Evolutionary conservation across 2,797 vertebrate species (phyloP).

Genomic region (Dermochelys coriacea): DNA sequence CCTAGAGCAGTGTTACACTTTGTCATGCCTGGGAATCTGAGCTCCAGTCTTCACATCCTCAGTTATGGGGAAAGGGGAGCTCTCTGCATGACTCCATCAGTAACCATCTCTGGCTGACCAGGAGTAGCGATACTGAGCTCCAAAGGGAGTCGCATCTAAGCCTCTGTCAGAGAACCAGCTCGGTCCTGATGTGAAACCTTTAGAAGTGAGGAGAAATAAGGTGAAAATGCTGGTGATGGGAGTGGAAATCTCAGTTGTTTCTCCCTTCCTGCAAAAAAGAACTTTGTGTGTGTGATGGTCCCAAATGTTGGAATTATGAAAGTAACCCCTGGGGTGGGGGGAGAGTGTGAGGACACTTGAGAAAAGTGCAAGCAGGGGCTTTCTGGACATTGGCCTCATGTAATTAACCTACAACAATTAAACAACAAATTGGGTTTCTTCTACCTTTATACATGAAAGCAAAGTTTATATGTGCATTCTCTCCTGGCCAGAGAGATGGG

Average conservation of each 20-base stretch:
- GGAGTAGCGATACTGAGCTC: not conserved
- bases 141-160: not conserved
- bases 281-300: not conserved
- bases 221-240: constrained; percentile 26
- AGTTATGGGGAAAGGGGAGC: not conserved
- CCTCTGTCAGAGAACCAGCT: not conserved
- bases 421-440: constrained; percentile 2
- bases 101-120: not conserved
- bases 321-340: not conserved
- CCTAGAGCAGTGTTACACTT: not conserved
- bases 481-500: constrained; percentile 34
- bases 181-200: not conserved
- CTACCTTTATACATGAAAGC: not conserved
- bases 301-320: not conserved
- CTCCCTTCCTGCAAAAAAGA: constrained; percentile 13
- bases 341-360: not conserved
- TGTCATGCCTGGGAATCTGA: not conserved
- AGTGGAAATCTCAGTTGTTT: constrained; percentile 46
- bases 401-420: constrained; percentile 9
- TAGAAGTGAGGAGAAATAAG: not conserved
- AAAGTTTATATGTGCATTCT: too few species aligned
- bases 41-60: not conserved
- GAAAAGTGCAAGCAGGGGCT: constrained; percentile 21
- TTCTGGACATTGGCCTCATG: not conserved
- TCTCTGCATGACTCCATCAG: not conserved